Evolutionary conservation across 2,797 vertebrate genomes (phyloP).

Genomic region (Artibeus lituratus): DNA sequence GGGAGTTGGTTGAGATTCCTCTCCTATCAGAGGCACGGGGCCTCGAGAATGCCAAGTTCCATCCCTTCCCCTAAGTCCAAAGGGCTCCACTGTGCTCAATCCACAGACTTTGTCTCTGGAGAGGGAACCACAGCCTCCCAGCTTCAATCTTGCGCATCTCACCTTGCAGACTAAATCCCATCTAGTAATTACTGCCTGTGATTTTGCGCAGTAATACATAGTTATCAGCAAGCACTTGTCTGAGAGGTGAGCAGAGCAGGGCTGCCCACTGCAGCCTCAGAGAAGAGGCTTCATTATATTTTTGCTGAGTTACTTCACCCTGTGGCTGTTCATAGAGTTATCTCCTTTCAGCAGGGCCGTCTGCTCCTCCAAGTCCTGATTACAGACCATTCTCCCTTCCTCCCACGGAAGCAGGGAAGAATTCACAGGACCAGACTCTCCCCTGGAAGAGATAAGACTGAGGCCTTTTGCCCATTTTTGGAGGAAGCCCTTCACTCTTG

Average conservation of each 20-base stretch:
- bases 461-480: neutral
- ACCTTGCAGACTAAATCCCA: conserved; percentile 35
- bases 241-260: conserved; percentile 17
- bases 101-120: neutral
- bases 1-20: neutral
- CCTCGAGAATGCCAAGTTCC: neutral
- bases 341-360: neutral
- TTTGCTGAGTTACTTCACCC: conserved; percentile 3
- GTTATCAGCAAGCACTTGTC: conserved; percentile 41
- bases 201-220: conserved; percentile 16
- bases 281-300: conserved; percentile 8
- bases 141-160: neutral
- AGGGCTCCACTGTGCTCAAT: neutral
- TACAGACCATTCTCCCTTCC: neutral
- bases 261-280: neutral
- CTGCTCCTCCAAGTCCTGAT: neutral
- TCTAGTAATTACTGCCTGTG: conserved; percentile 53
- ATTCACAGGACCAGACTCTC: neutral
- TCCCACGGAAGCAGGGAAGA: neutral
- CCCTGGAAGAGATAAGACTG: neutral
- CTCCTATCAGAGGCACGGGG: neutral
- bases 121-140: neutral
- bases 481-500: neutral
- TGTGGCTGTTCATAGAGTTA: neutral
- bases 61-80: neutral